Evolutionary conservation across 2,797 vertebrate species (phyloP).

Genomic region (Parotocinclus haroldoi): DNA sequence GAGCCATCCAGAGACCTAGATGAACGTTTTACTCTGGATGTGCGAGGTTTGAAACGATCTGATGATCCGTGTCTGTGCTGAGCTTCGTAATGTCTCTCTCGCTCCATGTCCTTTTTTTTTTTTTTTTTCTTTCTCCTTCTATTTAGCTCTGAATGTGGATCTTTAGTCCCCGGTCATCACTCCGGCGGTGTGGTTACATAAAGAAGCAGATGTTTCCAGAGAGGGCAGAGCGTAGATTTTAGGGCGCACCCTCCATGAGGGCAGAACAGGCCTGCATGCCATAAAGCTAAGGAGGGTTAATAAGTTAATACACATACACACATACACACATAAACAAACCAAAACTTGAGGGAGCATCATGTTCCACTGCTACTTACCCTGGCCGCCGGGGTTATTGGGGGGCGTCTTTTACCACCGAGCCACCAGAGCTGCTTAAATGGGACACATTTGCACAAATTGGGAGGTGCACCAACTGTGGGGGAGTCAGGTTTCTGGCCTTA

Average conservation of each 20-base stretch:
- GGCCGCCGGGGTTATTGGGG: too few relatives aligned
- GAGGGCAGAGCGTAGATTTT: background rate
- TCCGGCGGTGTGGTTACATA: slow-evolving; percentile 15
- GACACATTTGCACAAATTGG: too few relatives aligned
- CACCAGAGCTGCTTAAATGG: too few relatives aligned
- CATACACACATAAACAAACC: too few relatives aligned
- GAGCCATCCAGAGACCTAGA: slow-evolving; percentile 29
- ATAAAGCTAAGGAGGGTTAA: background rate
- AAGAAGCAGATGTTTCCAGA: slow-evolving; percentile 29
- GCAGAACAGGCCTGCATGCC: slow-evolving; percentile 6
- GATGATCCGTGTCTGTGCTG: background rate
- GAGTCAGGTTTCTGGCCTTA: too few relatives aligned
- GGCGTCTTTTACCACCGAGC: too few relatives aligned
- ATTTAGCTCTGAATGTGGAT: background rate
- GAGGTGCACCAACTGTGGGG: too few relatives aligned
- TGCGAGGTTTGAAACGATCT: slow-evolving; percentile 13
- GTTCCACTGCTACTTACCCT: too few relatives aligned
- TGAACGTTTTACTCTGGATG: slow-evolving; percentile 18
- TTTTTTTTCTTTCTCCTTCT: background rate
- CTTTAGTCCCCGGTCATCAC: slow-evolving; percentile 10
- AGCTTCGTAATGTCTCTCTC: background rate
- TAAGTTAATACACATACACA: too few relatives aligned
- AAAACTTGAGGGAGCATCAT: too few relatives aligned
- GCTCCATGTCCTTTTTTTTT: too few relatives aligned
- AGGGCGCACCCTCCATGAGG: background rate